Conservation (phyloP, 2,797 vertebrate species). For the Thamnophis elegans region DNA sequence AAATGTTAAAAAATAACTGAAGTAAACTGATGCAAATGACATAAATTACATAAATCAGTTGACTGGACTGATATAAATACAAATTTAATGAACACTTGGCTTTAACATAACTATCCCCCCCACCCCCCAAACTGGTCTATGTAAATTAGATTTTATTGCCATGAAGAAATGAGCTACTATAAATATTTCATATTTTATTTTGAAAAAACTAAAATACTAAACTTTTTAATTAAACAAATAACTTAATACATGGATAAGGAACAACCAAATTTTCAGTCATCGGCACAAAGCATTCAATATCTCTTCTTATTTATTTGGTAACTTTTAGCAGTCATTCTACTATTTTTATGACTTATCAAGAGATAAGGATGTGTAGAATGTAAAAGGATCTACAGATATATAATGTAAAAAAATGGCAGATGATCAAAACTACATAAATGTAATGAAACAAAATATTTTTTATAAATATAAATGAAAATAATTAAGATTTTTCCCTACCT, state of each 20-base stretch:
- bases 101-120: background rate
- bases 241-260: background rate
- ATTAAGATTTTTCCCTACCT: background rate
- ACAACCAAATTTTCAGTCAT: background rate
- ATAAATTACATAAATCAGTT: background rate
- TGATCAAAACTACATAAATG: background rate
- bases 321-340: background rate
- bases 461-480: background rate
- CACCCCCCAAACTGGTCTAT: background rate
- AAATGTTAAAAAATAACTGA: background rate
- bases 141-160: background rate
- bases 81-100: background rate
- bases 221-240: background rate
- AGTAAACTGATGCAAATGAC: background rate
- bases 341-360: background rate
- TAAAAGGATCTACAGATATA: background rate
- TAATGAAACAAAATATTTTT: background rate
- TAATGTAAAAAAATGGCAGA: background rate
- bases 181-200: background rate
- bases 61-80: background rate
- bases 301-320: background rate
- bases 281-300: background rate
- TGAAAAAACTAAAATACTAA: background rate
- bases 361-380: background rate
- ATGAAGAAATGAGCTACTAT: background rate